These are phyloP conservation scores for Hydra vulgaris DNA, from an alignment of 30 jellyfish, hydroid and myxozoan genomes.

Conservation along the genomic window DNA sequence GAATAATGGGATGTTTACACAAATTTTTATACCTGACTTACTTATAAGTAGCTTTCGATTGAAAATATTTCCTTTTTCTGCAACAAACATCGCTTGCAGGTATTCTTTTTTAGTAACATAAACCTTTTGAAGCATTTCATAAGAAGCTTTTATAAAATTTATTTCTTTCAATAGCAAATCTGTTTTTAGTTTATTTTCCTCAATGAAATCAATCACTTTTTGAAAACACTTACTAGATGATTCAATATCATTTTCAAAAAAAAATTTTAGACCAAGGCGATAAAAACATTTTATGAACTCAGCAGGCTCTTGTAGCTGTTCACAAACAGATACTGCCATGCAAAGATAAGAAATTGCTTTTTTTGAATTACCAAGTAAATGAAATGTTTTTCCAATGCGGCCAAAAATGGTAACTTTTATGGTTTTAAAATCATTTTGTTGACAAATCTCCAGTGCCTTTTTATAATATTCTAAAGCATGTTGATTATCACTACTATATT, in stretches of 20 bases:
- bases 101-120: constrained; percentile 22
- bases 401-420: constrained; percentile 36
- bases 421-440: constrained; percentile 20
- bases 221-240: constrained; percentile 49
- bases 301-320: constrained; percentile 3
- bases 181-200: not conserved
- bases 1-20: constrained; percentile 9
- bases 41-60: constrained; percentile 11
- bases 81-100: constrained; percentile 59
- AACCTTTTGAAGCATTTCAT: constrained; percentile 68
- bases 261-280: constrained; percentile 62
- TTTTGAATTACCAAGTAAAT: constrained; percentile 9
- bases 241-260: constrained; percentile 28
- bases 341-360: constrained; percentile 29
- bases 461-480: constrained; percentile 49
- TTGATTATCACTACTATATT: constrained; percentile 35
- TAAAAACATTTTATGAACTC: constrained; percentile 38
- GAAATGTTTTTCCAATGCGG: constrained; percentile 21
- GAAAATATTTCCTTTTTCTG: constrained; percentile 48
- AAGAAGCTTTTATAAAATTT: constrained; percentile 51
- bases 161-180: not conserved
- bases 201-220: constrained; percentile 17
- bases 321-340: constrained; percentile 45
- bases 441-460: constrained; percentile 44
- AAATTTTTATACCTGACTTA: constrained; percentile 10